A percentile compares a stretch with the other conserved stretches of the same genome.
phyloP scores from a whole-genome alignment of 1,140 invertebrate species.

The Arctopsyche grandis region DNA sequence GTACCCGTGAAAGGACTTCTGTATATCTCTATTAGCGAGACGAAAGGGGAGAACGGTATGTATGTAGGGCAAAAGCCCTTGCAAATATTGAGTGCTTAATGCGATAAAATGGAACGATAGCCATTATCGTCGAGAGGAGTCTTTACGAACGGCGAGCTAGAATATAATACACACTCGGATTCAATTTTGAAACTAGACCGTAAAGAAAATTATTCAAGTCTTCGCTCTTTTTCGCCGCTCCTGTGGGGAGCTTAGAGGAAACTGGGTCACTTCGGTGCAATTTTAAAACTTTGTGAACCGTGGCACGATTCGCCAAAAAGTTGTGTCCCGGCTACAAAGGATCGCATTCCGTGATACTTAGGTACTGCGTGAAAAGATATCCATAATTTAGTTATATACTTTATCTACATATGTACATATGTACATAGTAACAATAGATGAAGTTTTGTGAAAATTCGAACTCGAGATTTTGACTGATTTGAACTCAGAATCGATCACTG shows the following conservation, averaged over 20 bases:
- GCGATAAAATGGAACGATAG: conserved; percentile 47
- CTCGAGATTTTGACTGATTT: no score
- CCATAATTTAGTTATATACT: no score
- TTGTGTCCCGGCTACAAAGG: conserved; percentile 3
- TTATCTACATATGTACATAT: no score
- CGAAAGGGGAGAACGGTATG: background rate
- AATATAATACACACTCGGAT: conserved; percentile 15
- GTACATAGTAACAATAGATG: no score
- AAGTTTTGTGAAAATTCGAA: no score
- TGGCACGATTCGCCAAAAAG: background rate
- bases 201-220: conserved; percentile 30
- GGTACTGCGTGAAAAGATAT: no score
- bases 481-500: no score
- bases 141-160: background rate
- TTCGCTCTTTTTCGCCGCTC: background rate
- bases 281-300: conserved; percentile 16
- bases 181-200: conserved; percentile 29
- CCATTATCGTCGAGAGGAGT: conserved; percentile 30
- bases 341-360: background rate
- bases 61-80: conserved; percentile 31
- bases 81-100: conserved; percentile 50
- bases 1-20: no score
- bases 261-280: conserved; percentile 32
- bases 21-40: background rate
- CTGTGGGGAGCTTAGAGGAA: background rate